Evolutionary conservation across 2,888 invertebrate species (phyloP).

Genomic region (Nebria brevicollis): DNA sequence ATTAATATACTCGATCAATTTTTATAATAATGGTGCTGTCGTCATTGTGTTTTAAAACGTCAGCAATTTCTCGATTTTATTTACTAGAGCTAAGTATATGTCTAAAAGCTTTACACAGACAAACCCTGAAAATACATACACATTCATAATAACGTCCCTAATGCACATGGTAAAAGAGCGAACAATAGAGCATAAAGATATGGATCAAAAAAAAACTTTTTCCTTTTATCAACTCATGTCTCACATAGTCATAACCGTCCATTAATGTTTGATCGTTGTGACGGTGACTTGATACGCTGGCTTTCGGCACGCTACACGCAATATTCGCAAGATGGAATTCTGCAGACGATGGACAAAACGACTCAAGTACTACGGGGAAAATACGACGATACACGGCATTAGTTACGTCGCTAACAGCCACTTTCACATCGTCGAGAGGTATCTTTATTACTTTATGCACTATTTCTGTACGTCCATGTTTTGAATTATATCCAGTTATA

Average conservation of each 20-base stretch:
- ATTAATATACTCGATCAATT: no score
- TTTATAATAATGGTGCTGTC: not conserved
- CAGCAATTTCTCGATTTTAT: not conserved
- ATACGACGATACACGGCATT: conserved; percentile 58
- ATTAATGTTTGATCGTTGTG: not conserved
- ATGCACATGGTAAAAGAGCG: not conserved
- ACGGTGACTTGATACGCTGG: not conserved
- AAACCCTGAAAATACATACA: not conserved
- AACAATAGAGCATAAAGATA: not conserved
- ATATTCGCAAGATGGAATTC: not conserved
- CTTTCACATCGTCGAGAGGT: conserved; percentile 54
- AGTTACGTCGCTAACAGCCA: conserved; percentile 57
- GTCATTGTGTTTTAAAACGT: not conserved
- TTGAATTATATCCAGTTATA: not conserved
- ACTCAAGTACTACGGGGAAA: conserved; percentile 55
- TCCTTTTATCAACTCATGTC: not conserved
- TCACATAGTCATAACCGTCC: not conserved
- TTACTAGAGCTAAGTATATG: not conserved
- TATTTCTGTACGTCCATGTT: not conserved
- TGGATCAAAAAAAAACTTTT: not conserved
- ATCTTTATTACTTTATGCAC: conserved; percentile 9
- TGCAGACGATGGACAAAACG: conserved; percentile 31
- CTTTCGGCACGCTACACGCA: no score
- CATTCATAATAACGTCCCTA: not conserved
- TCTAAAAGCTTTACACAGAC: not conserved